Conservation (phyloP, 2,797 vertebrate species). For the Phataginus tetradactyla region DNA sequence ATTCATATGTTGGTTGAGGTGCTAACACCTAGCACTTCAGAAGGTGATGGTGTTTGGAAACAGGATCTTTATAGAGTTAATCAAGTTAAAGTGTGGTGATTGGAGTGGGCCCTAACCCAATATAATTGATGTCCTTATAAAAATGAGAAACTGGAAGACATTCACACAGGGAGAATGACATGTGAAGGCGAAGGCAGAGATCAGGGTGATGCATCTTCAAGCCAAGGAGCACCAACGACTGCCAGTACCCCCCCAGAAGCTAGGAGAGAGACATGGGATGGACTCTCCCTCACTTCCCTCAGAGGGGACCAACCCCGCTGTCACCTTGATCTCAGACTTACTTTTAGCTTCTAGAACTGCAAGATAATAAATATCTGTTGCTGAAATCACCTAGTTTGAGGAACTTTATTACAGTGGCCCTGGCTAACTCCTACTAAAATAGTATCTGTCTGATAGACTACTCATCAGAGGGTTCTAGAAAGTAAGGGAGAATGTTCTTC, state of each 20-base stretch:
- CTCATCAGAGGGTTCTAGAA: constrained; percentile 38
- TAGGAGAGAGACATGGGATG: fast-evolving
- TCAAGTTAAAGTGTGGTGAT: background rate
- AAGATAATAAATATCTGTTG: background rate
- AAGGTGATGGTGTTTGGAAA: background rate
- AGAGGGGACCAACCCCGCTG: background rate
- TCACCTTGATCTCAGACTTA: background rate
- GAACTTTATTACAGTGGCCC: background rate
- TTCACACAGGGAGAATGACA: background rate
- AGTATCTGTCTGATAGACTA: background rate
- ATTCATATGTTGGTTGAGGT: background rate
- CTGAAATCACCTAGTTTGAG: background rate
- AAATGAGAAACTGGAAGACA: background rate
- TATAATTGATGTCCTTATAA: background rate
- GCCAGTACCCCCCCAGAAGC: background rate
- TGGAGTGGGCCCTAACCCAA: background rate
- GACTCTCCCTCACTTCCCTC: background rate
- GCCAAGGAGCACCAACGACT: background rate
- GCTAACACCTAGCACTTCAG: background rate
- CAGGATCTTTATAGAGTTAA: background rate
- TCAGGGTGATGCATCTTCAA: background rate
- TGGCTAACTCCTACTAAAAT: too few species aligned
- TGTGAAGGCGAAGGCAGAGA: background rate
- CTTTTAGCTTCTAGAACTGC: background rate
- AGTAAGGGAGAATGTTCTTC: background rate